phyloP scores from a whole-genome alignment of 2,888 invertebrate genomes.

The Osmoderma eremita region DNA sequence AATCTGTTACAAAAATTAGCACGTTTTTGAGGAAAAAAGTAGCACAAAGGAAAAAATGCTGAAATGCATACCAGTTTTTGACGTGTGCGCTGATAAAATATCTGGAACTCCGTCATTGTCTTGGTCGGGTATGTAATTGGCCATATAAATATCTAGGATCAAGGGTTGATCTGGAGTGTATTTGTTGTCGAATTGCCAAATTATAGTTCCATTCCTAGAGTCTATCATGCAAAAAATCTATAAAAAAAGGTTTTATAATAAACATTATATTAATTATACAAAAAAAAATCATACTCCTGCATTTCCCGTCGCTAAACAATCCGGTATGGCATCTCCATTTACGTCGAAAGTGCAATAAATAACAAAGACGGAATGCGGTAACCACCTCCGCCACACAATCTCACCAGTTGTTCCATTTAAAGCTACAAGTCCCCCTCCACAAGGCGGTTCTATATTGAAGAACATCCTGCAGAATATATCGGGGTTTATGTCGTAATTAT shows the following conservation, averaged over 20 bases:
- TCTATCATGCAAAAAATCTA: constrained; percentile 73
- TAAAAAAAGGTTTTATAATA: constrained; percentile 44
- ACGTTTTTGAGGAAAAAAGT: neutral
- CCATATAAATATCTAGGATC: constrained; percentile 73
- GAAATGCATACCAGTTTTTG: constrained; percentile 65
- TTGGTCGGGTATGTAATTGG: constrained; percentile 76
- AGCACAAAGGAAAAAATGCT: too few relatives aligned
- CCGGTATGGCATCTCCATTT: constrained; percentile 73
- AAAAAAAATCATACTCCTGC: constrained; percentile 69
- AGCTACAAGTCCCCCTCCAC: constrained; percentile 80
- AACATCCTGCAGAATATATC: constrained; percentile 73
- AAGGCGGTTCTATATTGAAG: constrained; percentile 72
- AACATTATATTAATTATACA: neutral
- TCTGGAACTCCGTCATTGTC: constrained; percentile 77
- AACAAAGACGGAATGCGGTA: constrained; percentile 77
- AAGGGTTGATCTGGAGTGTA: constrained; percentile 62
- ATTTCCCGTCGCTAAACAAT: constrained; percentile 79
- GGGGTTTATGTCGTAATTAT: constrained; percentile 69
- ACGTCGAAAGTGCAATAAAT: constrained; percentile 78
- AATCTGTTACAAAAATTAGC: constrained; percentile 48
- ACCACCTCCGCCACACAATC: constrained; percentile 80
- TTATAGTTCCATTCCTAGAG: constrained; percentile 71
- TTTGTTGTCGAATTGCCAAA: constrained; percentile 72
- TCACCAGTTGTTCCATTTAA: constrained; percentile 78
- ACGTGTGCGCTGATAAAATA: constrained; percentile 75